Percentiles rank a stretch among this genome's conserved stretches.
Conservation (phyloP, 1,140 invertebrate genomes). For the Adoxophyes honmai region DNA sequence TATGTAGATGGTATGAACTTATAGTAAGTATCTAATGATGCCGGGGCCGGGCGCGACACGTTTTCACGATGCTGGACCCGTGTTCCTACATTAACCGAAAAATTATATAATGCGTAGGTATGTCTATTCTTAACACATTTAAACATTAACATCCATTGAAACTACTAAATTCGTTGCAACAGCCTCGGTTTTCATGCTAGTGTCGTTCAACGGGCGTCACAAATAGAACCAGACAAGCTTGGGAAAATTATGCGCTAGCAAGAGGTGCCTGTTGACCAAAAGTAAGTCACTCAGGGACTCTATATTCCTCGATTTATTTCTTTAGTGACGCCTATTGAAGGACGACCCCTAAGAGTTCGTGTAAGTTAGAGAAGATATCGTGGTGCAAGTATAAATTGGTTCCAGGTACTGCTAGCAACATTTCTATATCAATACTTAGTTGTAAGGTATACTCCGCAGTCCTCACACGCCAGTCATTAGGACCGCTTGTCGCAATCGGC, state of each 20-base stretch:
- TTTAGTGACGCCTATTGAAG: too few relatives aligned
- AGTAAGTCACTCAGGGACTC: too few relatives aligned
- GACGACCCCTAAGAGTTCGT: too few relatives aligned
- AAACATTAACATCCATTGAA: slow-evolving; percentile 32
- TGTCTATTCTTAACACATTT: slow-evolving; percentile 30
- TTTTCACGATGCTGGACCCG: slow-evolving; percentile 20
- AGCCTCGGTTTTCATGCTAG: slow-evolving; percentile 27
- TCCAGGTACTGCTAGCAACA: slow-evolving; percentile 5
- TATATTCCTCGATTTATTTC: too few relatives aligned
- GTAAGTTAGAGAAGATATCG: neutral
- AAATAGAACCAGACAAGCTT: too few relatives aligned
- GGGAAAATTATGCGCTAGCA: too few relatives aligned
- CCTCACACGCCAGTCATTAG: too few relatives aligned
- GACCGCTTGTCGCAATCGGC: too few relatives aligned
- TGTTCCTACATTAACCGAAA: slow-evolving; percentile 22
- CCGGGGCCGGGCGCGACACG: too few relatives aligned
- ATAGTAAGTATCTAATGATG: too few relatives aligned
- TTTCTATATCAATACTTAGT: neutral
- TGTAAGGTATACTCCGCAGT: neutral
- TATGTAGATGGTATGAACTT: too few relatives aligned
- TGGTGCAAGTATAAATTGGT: neutral
- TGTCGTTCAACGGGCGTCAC: neutral
- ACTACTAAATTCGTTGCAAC: slow-evolving; percentile 29
- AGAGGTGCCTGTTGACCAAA: too few relatives aligned
- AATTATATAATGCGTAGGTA: slow-evolving; percentile 11